These are phyloP conservation scores for Tamandua tetradactyla DNA, from an alignment of 2,797 vertebrate species.

Conservation along the genomic window DNA sequence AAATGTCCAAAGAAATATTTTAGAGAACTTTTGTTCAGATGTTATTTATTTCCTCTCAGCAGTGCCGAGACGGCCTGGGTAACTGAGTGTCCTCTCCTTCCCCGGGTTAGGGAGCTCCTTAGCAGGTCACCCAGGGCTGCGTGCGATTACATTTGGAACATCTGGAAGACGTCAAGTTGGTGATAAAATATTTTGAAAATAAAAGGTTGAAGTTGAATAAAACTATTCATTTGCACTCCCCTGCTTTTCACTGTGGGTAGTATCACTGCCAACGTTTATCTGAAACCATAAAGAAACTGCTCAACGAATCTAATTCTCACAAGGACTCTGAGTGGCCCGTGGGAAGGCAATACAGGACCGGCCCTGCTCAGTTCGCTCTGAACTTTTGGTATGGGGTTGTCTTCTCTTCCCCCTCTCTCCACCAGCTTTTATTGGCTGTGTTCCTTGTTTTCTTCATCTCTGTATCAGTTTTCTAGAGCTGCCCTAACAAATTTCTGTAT, in stretches of 20 bases:
- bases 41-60: not conserved
- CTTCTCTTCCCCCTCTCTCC: not conserved
- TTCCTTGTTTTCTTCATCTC: not conserved
- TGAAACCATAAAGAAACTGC: constrained; percentile 34
- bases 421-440: not conserved
- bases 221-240: not conserved
- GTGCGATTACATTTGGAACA: not conserved
- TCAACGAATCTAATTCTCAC: not conserved
- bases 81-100: not conserved
- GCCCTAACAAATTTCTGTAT: too few relatives aligned
- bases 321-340: not conserved
- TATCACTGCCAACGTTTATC: not conserved
- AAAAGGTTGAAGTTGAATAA: not conserved
- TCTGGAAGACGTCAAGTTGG: not conserved
- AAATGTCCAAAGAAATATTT: not conserved
- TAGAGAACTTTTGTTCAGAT: not conserved
- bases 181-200: not conserved
- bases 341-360: too few relatives aligned
- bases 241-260: not conserved
- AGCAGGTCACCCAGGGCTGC: not conserved
- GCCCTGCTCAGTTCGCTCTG: not conserved
- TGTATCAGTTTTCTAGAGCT: too few relatives aligned
- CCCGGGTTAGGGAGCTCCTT: not conserved
- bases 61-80: not conserved
- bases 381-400: not conserved